Base-by-base conservation (phyloP, 2,888 invertebrate genomes). In the Unio pictorum region DNA sequence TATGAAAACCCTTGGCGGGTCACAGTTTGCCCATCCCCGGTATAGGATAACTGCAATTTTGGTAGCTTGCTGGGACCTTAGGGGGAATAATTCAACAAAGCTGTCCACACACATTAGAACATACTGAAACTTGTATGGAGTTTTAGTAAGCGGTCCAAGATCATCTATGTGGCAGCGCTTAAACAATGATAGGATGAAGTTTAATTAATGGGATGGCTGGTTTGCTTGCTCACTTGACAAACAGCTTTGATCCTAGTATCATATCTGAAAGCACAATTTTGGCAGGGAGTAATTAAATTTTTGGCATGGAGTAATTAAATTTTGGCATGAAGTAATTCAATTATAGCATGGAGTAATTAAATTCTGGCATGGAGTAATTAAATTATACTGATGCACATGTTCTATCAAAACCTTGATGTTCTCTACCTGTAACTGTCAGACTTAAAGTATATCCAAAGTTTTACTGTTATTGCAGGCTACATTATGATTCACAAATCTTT, bases 141-240 rank as follows among this genome's bases (percentile, higher is more conserved):
- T 66, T 54, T 23, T 28, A 60, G 55, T 54, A 8, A 34, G 26
- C 7, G 54, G 66, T 54, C 61, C 61, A 18, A 67, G 23, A 55
- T 61, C 61, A 30, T 61, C 61, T n/a, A 67, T 67, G 45, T 67
- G 67, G 57, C 62, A 61, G 18, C 60, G 45, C 26, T 61, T 55
- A 30, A 67, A 67, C 18, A 56, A 30, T 28, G 23, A 17, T 23
- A 55, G 30, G 18, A 11, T 15, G 34, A 34, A 8, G 1, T 7
- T 34, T 34, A 34, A 34, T 34, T 34, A 34, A 34, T 6, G 30
- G 4, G 67, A n/a, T 61, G 61, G 11, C 60, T 3, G 5, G 56
- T 60, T 54, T 17, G 18, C 34, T 26, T 63, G 34, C 18, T 34
- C 34, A 34, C 34, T 34, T 34, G 34, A 34, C 34, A 34, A 34